Base-by-base conservation (phyloP, 2,797 vertebrate genomes). In the Enteromius anoplus region DNA sequence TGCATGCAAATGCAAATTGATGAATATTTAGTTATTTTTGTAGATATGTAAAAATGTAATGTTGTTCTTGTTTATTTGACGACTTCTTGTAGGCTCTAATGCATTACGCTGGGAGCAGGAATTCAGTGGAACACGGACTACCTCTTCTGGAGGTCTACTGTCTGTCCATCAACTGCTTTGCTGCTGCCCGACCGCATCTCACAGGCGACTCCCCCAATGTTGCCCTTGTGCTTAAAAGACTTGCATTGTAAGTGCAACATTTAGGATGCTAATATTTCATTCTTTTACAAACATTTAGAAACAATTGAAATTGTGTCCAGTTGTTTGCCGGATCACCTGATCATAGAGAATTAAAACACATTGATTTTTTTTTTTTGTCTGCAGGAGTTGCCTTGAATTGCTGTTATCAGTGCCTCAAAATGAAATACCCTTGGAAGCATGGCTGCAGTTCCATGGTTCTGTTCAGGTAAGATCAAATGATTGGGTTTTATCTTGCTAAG, bases 301-400 rank as follows among this genome's bases (percentile, higher is more conserved):
- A 64, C 29, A 49, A 9, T 37, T 78, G 7, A 49, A 49, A 32
- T 32, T 5, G 3, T 34, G 11, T 51, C 29, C 1, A 19, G 0
- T 53, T 34, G 21, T 45, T 66, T 71, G 17, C 17, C 6, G 19
- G 7, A 12, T 80, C 34, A 75, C 21, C 14, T 55, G 34, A 60
- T 71, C 29, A 12, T 23, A 17, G n/a, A 23, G 10, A 17, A 23
- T 72, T 81, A 23, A 72, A n/a, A 62, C 10, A n/a, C 15, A 29
- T 12, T 76, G 62, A 21, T 90, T 80, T 92, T 34, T 86, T 0
- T 60, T 75, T 10, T 4, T 10, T 71, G 40, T 70, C 15, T 83
- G n/a, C 82, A 99, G 98, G 96, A 99, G 98, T 92, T 99, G 98
- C 93, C 99, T 99, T 94, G 98, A 99, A 90, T 93, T 99, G 89